Base-by-base conservation (phyloP, 2,797 vertebrate genomes). In the Spondyliosoma cantharus region DNA sequence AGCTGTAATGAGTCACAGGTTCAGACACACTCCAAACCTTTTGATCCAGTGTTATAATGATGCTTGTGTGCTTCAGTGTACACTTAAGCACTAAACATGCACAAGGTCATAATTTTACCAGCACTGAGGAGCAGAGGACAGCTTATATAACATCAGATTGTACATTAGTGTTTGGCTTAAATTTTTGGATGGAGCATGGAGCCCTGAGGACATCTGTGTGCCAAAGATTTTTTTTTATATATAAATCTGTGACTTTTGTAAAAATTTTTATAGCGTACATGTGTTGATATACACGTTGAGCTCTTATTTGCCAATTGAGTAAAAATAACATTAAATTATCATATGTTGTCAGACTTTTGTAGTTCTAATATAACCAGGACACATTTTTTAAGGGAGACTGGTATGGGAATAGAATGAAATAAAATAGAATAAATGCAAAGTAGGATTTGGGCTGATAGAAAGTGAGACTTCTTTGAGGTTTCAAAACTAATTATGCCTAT, bases 1-100 rank as follows among this genome's bases (percentile, higher is more conserved):
- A 83, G 75, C 63, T 22, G 62, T 74, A 85, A 86, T 87, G 88
- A 90, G 76, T 89, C 86, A 85, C 81, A 76, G 71, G 76, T 86
- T 86, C 75, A 88, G 74, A 73, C 76, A 86, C 43, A 54, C 29
- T 77, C 76, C 65, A 78, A 79, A 84, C 61, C 58, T 22, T 72
- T 81, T 79, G 46, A 56, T 72, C 1, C 22, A 50, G 74, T 58
- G 61, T 42, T 37, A 37, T 24, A 52, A 42, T 50, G 29, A 78
- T 70, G 68, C 49, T 58, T 27, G 45, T 62, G 45, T 80, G 67
- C 69, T 73, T 74, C 57, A 12, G 15, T 15, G 27, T 46, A 52
- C 3, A 49, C 62, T 72, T 58, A 53, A 60, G 54, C 60, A 60
- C 57, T 52, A 82, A 73, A 80, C 4, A 56, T 16, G 69, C 68